phyloP scores from a whole-genome alignment of 2,888 invertebrate species.

The Cheilosia pagana region DNA sequence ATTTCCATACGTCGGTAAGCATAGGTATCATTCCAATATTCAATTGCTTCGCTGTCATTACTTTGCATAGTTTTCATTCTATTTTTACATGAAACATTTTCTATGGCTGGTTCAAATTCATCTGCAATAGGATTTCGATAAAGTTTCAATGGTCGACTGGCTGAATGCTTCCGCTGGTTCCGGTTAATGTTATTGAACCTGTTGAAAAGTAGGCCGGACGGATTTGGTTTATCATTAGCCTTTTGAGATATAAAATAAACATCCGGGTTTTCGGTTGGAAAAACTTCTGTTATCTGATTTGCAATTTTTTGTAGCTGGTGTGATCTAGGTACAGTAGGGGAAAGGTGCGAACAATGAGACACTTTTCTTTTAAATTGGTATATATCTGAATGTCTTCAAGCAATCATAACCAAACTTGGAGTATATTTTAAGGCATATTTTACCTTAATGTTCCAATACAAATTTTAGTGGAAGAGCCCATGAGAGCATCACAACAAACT shows the following conservation, averaged over 20 bases:
- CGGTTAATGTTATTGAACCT: not conserved
- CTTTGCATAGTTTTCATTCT: constrained; percentile 3
- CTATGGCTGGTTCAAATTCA: not conserved
- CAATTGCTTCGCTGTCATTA: not conserved
- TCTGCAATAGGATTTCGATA: not conserved
- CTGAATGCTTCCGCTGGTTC: not conserved
- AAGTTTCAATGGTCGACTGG: not conserved
- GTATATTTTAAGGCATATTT: too few species aligned
- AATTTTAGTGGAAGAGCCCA: too few species aligned
- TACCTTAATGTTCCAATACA: too few species aligned
- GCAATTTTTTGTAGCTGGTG: too few species aligned
- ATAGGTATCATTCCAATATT: not conserved
- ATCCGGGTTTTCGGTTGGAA: not conserved
- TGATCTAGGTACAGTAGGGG: too few species aligned
- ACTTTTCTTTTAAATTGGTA: too few species aligned
- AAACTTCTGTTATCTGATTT: too few species aligned
- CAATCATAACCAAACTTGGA: too few species aligned
- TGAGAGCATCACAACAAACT: too few species aligned
- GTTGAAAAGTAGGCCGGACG: not conserved
- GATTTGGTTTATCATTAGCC: not conserved
- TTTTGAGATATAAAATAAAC: not conserved
- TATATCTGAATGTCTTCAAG: too few species aligned
- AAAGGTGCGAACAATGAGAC: too few species aligned
- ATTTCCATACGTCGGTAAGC: not conserved
- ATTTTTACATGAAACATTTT: not conserved